Base-by-base conservation (phyloP, 2,113 vertebrate species). In the Gymnobelideus leadbeateri region DNA sequence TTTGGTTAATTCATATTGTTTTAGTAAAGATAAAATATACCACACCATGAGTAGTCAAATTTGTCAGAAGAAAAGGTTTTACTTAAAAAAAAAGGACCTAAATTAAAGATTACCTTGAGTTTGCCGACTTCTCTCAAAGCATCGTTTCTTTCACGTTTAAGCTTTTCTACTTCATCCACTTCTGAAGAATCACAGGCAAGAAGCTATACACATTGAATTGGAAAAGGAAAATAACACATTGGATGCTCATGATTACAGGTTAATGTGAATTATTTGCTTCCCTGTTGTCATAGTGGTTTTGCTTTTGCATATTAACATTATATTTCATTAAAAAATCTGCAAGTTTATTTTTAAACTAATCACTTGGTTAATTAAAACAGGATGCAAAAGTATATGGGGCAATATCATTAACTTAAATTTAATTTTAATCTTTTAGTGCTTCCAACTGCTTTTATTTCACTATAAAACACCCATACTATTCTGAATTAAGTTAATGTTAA, bases 71-170 rank as follows among this genome's bases (percentile, higher is more conserved):
- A 51, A 54, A 28, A 43, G 16, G 90, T 93, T 43, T 92, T 89
- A 49, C 4, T 8, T 92, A 51, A 61, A 90, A 94, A 52, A 95
- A 91, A 91, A 12, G 0, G 2, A 94, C 37, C 31, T 93, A 94
- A 98, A 90, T 11, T 54, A 95, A 91, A 47, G 0, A 43, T 97
- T 98, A 99, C 99, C 99, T 99, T 99, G 92, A 99, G 98, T 97
- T 97, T 97, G 96, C 98, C 98, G 0, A 99, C 98, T 98, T 99
- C 98, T 97, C 98, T 98, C 95, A 99, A 98, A 95, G 99, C 99
- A 90, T 99, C 98, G 91, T 99, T 98, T 98, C 99, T 99, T 94
- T 99, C 99, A 97, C 97, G 98, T 97, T 98, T 99, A 95, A 99
- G 98, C 93, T 95, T 97, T 97, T 99, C 99, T 98, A 99, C 96